phyloP scores from a whole-genome alignment of 2,888 invertebrate genomes.

The Loripinus fragilis region DNA sequence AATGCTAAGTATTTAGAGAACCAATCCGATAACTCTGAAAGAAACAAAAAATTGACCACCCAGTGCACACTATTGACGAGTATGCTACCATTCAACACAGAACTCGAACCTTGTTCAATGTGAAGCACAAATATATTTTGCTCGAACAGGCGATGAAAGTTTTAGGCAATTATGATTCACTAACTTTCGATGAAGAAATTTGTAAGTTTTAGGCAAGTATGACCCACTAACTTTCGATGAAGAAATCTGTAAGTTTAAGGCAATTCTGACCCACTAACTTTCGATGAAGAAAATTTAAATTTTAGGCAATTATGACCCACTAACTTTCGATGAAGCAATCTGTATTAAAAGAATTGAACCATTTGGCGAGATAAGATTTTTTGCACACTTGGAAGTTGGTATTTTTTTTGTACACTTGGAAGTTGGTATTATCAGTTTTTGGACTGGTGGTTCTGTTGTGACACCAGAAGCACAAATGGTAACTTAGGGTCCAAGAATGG shows the following conservation, averaged over 20 bases:
- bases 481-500: conserved; percentile 36
- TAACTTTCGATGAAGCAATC: no score
- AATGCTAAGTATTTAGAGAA: not conserved
- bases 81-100: not conserved
- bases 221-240: no score
- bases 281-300: no score
- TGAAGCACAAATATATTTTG: not conserved
- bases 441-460: not conserved
- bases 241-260: no score
- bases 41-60: not conserved
- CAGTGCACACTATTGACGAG: not conserved
- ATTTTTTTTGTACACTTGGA: no score
- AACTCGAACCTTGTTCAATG: not conserved
- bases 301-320: no score
- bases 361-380: not conserved
- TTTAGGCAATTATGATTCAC: no score
- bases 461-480: conserved; percentile 29
- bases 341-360: not conserved
- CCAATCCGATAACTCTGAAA: not conserved
- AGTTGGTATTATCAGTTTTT: not conserved
- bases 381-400: not conserved
- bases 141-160: not conserved
- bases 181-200: conserved; percentile 3
- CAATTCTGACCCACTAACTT: no score
- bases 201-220: no score